phyloP scores from a whole-genome alignment of 1,140 invertebrate genomes.

The Drosophila biarmipes region DNA sequence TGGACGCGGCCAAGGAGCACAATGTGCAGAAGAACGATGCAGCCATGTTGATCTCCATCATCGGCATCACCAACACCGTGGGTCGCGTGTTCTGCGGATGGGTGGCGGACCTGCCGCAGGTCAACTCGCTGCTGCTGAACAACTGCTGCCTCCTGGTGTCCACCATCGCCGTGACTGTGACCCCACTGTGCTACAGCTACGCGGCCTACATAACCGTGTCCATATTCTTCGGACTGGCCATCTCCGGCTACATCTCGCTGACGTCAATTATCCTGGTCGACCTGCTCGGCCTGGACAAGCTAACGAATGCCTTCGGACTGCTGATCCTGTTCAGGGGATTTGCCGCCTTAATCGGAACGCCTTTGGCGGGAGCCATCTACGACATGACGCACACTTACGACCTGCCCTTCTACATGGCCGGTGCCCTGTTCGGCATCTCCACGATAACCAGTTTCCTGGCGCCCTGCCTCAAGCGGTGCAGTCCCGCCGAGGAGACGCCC shows the following conservation, averaged over 20 bases:
- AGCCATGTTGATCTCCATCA: conserved; percentile 95
- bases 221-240: conserved; percentile 97
- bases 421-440: conserved; percentile 93
- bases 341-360: conserved; percentile 94
- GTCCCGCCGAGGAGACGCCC: conserved; percentile 85
- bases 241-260: conserved; percentile 98
- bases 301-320: conserved; percentile 98
- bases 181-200: conserved; percentile 93
- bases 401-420: conserved; percentile 96
- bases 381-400: conserved; percentile 94
- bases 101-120: conserved; percentile 93
- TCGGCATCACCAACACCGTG: conserved; percentile 97
- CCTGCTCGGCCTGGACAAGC: conserved; percentile 95
- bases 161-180: conserved; percentile 93
- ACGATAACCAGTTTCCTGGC: conserved; percentile 94
- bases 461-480: conserved; percentile 89
- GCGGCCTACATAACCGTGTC: conserved; percentile 91
- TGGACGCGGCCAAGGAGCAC: conserved; percentile 91
- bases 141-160: conserved; percentile 96
- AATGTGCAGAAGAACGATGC: conserved; percentile 91
- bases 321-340: conserved; percentile 97
- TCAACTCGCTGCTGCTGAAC: conserved; percentile 96
- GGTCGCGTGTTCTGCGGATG: conserved; percentile 95
- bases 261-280: conserved; percentile 99
- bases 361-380: conserved; percentile 93